Evolutionary conservation across 2,113 vertebrate genomes (phyloP), one percentile per base, ranked within the genome.

Genomic region (Piaya cayana): DNA sequence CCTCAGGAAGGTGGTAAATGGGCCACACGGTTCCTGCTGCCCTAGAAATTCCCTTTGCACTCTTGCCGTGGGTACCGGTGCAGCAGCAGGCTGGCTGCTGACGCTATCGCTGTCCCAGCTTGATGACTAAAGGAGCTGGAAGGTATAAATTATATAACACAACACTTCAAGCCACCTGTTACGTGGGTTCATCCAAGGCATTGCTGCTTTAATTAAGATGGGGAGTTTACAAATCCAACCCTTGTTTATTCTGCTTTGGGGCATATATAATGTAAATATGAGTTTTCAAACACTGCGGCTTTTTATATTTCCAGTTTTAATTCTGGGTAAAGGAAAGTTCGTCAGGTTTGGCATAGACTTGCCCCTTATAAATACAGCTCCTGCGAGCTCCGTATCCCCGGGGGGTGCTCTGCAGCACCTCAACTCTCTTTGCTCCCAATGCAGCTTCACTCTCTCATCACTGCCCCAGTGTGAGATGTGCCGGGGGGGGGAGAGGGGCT

Each of bases 181-280:
- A 8, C 79, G 91, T 82, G 94, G 94, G 89, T 85, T 93, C 55
- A 91, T 94, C 94, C 94, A 82, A 77, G 72, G 95, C 87, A n/a
- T 70, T 0, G 71, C 92, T 20, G 90, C 87, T 91, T 87, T 96
- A 89, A 96, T 95, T 82, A 89, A 69, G 91, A 88, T 2, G 34
- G 67, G 56, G 93, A 59, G 96, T 71, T 95, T 96, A 91, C 94
- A 94, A 88, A 92, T 83, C 91, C 39, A 90, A 81, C 94, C 94
- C 86, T 83, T 96, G 95, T 97, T 95, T 96, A 74, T 82, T 95
- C 85, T 90, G 93, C 96, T 91, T 59, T 70, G 94, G 96, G 96
- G 93, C 93, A 95, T 74, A 74, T 90, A 93, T 76, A 96, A 95
- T 95, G 90, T 91, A 96, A 95, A 94, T 78, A 93, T 1, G 37